Evolutionary conservation across 2,888 invertebrate genomes (phyloP), one percentile per base, ranked within the genome.

Genomic region (Griposia aprilina): DNA sequence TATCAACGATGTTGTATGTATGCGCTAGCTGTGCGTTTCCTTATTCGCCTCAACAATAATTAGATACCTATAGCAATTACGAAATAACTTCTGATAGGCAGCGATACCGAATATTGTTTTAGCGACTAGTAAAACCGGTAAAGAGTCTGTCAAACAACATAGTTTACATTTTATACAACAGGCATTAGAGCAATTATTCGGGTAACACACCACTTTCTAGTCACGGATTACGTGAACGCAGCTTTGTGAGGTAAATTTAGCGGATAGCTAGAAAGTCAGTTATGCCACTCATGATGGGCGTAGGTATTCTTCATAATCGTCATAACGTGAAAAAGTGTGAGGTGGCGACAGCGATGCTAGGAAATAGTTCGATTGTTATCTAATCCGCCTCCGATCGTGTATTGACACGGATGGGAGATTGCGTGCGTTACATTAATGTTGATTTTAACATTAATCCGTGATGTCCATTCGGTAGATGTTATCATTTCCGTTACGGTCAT

Each of bases 151-250:
- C 86, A 89, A 90, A 88, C 88, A 76, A 79, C 76, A 85, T 83
- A 84, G 83, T 84, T 87, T 83, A 82, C 82, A 86, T 88, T 88
- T 82, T 85, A 82, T 88, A 88, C 45, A 45, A 45, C 87, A 86
- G 87, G 80, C 90, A 90, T 90, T 87, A 88, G 83, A 90, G 88
- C 90, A 91, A 92, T 93, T 93, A 92, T 90, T 90, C 88, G 86
- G 91, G 91, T 93, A 92, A 89, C 90, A 91, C 85, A 91, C 90
- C 84, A 93, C 94, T 95, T 94, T 94, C 94, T 94, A 93, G 92
- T 92, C 93, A 92, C 91, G 91, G 90, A 92, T 94, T 94, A 95
- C 94, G 93, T 93, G 92, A 94, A 91, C 90, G 82, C 89, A 90
- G 90, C 89, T 91, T 92, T 93, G 92, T 91, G 90, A 90, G 89